These are phyloP conservation scores for Mobula hypostoma DNA, from an alignment of 2,113 vertebrate genomes.

Conservation along the genomic window DNA sequence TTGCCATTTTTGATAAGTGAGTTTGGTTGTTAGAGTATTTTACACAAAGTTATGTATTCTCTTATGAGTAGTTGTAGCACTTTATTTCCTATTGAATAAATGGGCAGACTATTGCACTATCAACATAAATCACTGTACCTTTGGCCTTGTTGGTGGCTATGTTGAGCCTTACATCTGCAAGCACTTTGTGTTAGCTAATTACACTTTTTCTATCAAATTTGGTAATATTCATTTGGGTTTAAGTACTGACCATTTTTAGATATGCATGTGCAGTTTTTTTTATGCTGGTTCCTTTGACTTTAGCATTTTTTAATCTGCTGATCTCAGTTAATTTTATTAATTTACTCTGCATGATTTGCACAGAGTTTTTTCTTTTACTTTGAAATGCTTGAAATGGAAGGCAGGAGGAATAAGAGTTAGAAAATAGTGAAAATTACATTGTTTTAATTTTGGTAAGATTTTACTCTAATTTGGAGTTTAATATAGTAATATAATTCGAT, in stretches of 20 bases:
- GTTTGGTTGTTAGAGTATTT: constrained; percentile 40
- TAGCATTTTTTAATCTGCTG: not conserved
- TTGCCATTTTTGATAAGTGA: constrained; percentile 90
- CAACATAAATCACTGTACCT: not conserved
- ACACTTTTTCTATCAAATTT: not conserved
- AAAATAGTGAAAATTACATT: not conserved
- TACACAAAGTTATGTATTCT: not conserved
- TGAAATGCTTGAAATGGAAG: not conserved
- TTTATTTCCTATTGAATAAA: not conserved
- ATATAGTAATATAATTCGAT: not conserved
- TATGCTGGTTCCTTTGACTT: not conserved
- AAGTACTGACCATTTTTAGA: not conserved
- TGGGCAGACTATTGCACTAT: not conserved
- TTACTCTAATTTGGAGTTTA: no score
- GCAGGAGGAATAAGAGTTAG: not conserved
- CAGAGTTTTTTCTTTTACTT: not conserved
- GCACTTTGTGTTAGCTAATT: not conserved
- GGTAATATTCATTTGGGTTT: not conserved
- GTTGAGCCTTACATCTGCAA: not conserved
- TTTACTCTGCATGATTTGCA: not conserved
- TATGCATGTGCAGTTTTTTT: not conserved
- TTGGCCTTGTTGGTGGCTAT: not conserved
- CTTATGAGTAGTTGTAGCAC: not conserved
- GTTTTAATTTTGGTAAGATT: no score
- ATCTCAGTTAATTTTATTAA: not conserved